Base-by-base conservation (phyloP, 2,113 vertebrate species). In the Alosa alosa region DNA sequence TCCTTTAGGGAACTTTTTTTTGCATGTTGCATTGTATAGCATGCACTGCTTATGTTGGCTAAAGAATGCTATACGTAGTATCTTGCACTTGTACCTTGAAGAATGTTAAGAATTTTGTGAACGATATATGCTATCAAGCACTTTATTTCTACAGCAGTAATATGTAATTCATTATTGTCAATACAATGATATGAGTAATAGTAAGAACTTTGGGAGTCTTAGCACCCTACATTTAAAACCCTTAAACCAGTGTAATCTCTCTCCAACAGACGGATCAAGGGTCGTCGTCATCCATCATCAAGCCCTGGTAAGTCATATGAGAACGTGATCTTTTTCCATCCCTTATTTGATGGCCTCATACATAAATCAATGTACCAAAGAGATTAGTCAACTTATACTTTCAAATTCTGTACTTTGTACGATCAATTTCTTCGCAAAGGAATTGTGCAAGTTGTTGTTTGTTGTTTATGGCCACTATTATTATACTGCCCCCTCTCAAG, bases 401-500 rank as follows among this genome's bases (percentile, higher is more conserved):
- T 36, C 15, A 10, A 78, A 78, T 78, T 78, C 39, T 17, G 72
- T 4, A 13, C 72, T 15, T 78, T 39, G 1, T 13, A 15, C 22
- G 41, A 44, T 44, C 9, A 15, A 75, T 15, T 39, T 78, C 31
- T 17, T 78, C 41, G 10, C 13, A 36, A 36, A 78, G 72, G 72
- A 78, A 39, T 2, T 41, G 13, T 78, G 11, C 55, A 60, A 22
- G 18, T 60, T 60, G 55, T 60, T 60, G 11, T 41, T 39, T 39
- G 31, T 60, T 60, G 11, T 41, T 39, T 39, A 13, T 17, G 31
- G 31, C 1, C 31, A 36, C 72, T 78, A 41, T 78, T 78, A 31
- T 78, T 39, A 78, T n/a, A 90, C 92, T 90, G 92, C 93, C 90
- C 92, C 90, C 92, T 91, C 90, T 90, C 89, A 90, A 93, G 86